Evolutionary conservation across 2,113 vertebrate species (phyloP).

Genomic region (Leptocoma aspasia): DNA sequence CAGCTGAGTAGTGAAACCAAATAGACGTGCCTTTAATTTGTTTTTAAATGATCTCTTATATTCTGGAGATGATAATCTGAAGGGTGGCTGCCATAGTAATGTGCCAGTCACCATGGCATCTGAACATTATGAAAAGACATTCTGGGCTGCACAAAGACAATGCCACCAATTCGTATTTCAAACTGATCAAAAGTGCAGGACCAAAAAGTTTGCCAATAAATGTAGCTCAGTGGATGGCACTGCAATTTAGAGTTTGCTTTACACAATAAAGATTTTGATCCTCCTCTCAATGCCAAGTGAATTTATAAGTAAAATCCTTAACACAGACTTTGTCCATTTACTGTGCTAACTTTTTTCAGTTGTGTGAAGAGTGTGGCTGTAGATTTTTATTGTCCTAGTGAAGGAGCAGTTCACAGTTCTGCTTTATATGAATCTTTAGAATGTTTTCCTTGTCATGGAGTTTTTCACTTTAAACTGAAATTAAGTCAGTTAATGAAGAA

Average conservation of each 20-base stretch:
- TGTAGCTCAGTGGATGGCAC: conserved; percentile 43
- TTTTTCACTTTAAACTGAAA: conserved; percentile 13
- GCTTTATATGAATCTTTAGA: neutral
- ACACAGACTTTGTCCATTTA: neutral
- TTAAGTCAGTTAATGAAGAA: conserved; percentile 1
- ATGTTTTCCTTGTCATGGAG: neutral
- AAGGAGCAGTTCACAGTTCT: neutral
- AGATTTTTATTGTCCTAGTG: neutral
- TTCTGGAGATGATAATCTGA: conserved; percentile 40
- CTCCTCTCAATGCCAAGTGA: neutral
- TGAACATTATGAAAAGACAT: conserved; percentile 36
- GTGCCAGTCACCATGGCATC: conserved; percentile 44
- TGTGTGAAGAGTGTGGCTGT: neutral
- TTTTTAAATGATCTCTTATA: conserved; percentile 18
- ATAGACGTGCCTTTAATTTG: conserved; percentile 18
- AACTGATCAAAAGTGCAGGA: conserved; percentile 59
- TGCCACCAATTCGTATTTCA: conserved; percentile 25
- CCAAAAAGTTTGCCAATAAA: conserved; percentile 61
- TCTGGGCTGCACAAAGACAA: conserved; percentile 39
- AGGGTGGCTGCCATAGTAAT: conserved; percentile 39
- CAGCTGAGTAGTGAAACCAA: conserved; percentile 30
- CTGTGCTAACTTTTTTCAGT: neutral
- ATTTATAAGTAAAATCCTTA: neutral
- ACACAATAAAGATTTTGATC: neutral
- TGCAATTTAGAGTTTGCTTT: conserved; percentile 42